Conservation (phyloP, 2,113 vertebrate genomes). For the Oryzias melastigma region DNA sequence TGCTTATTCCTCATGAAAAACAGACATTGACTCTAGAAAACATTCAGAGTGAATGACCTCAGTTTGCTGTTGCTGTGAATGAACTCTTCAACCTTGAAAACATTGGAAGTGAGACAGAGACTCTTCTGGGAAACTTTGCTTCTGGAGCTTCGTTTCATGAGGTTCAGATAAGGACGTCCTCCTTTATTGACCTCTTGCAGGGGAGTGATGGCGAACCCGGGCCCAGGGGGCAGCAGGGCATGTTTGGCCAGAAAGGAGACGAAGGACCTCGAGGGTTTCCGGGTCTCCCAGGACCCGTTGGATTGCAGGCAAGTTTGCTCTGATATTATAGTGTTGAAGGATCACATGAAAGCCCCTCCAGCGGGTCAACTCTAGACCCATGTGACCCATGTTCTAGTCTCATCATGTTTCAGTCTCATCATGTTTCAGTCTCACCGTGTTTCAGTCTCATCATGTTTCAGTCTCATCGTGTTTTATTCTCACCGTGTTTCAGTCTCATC, state of each 20-base stretch:
- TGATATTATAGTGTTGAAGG: conserved; percentile 1
- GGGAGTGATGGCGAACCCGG: conserved; percentile 94
- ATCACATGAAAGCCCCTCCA: neutral
- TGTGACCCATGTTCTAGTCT: too few relatives aligned
- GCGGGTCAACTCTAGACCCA: too few relatives aligned
- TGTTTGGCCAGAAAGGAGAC: conserved; percentile 98
- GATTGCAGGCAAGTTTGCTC: conserved; percentile 84
- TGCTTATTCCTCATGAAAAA: too few relatives aligned
- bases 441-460: too few relatives aligned
- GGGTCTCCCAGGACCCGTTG: conserved; percentile 92
- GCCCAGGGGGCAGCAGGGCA: conserved; percentile 95
- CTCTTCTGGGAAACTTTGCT: neutral
- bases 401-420: too few relatives aligned
- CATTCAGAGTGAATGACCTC: too few relatives aligned
- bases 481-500: too few relatives aligned
- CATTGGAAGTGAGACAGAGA: conserved; percentile 17
- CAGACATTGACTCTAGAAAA: too few relatives aligned
- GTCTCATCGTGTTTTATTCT: too few relatives aligned
- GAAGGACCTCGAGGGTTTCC: conserved; percentile 95
- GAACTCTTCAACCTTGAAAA: conserved; percentile 30
- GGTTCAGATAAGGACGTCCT: conserved; percentile 23
- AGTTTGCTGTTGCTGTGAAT: too few relatives aligned
- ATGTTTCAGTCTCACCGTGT: too few relatives aligned
- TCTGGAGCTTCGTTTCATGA: conserved; percentile 8
- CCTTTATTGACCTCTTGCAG: conserved; percentile 68